Percentiles rank a stretch among this genome's conserved stretches.
Evolutionary conservation across 92 coral and sea anemone genomes (phyloP).

Genomic region (Blastomussa wellsi): DNA sequence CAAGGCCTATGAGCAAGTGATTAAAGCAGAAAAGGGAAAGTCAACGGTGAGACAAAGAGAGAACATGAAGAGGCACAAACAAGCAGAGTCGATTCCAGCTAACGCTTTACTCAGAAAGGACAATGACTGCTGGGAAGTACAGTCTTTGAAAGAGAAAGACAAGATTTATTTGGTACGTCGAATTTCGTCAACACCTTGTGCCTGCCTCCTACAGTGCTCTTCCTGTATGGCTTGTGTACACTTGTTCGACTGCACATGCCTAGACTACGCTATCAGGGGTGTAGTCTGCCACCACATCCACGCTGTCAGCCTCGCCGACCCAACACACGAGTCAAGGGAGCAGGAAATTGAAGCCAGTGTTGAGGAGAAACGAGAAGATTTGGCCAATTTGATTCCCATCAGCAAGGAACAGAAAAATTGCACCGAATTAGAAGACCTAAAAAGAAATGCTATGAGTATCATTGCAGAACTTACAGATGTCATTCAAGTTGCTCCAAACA

Average conservation of each 20-base stretch:
- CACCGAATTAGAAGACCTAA: conserved; percentile 7
- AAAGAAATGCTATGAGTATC: neutral
- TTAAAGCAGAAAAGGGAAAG: conserved; percentile 56
- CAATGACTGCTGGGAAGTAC: conserved; percentile 25
- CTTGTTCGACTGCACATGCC: conserved; percentile 22
- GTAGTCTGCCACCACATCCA: conserved; percentile 33
- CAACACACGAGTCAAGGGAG: neutral
- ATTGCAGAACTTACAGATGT: conserved; percentile 20
- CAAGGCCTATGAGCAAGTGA: conserved; percentile 39
- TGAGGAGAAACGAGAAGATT: neutral
- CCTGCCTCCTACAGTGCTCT: conserved; percentile 12
- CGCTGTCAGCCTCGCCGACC: conserved; percentile 14
- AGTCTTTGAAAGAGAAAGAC: neutral
- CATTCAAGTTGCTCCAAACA: conserved; percentile 36
- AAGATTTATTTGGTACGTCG: no score
- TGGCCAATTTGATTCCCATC: neutral
- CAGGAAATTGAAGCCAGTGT: neutral
- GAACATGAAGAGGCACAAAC: conserved; percentile 40
- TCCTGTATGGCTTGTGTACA: conserved; percentile 9
- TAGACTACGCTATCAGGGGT: conserved; percentile 14
- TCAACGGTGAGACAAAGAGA: conserved; percentile 27
- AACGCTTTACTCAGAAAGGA: neutral
- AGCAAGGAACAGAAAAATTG: neutral
- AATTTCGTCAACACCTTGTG: neutral
- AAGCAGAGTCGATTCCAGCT: conserved; percentile 1